Evolutionary conservation across 2,888 invertebrate genomes (phyloP).

Genomic region (Scaptomyza cyrtandrae): DNA sequence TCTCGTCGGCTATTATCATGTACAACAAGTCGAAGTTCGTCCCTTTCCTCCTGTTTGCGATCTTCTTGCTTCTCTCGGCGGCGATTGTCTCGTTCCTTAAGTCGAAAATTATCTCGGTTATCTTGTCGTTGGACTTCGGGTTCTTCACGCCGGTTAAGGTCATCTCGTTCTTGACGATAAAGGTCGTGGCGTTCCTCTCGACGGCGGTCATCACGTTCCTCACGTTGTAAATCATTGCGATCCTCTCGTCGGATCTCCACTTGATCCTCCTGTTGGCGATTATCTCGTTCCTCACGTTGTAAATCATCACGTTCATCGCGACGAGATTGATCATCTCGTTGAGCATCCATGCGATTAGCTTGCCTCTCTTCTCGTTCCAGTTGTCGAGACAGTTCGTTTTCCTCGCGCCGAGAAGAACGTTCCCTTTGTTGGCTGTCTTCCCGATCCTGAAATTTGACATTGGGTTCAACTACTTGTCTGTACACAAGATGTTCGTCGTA

Average conservation of each 20-base stretch:
- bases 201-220: not conserved
- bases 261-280: not conserved
- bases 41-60: constrained; percentile 1
- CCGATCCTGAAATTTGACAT: not conserved
- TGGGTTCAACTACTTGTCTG: constrained; percentile 51
- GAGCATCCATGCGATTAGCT: constrained; percentile 4
- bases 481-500: constrained; percentile 69
- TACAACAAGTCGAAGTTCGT: not conserved
- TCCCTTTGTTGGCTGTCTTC: constrained; percentile 8
- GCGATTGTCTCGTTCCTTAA: constrained; percentile 1
- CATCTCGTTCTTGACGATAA: not conserved
- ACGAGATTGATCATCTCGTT: not conserved
- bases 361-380: constrained; percentile 6
- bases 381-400: not conserved
- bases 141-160: not conserved
- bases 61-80: constrained; percentile 1
- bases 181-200: not conserved
- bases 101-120: not conserved
- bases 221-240: not conserved
- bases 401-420: not conserved
- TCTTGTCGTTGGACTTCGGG: not conserved
- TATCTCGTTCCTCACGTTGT: not conserved
- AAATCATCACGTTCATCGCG: constrained; percentile 11
- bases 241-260: not conserved
- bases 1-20: not conserved